Evolutionary conservation across 1,140 invertebrate species (phyloP), one percentile per base, ranked within the genome.

Genomic region (Calliopsis andreniformis): DNA sequence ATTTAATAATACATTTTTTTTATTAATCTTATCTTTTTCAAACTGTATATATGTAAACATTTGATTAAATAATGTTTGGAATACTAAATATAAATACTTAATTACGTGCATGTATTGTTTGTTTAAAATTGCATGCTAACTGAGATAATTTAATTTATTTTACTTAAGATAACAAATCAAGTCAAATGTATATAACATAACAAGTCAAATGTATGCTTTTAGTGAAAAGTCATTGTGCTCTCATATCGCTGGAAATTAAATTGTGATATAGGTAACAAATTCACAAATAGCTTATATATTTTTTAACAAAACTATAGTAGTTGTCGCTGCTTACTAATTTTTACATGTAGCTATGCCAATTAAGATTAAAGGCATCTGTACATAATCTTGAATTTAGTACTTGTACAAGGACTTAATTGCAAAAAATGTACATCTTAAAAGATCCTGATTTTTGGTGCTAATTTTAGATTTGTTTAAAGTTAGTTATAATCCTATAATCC

Each of bases 101-200:
- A 49, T 67, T 43, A 56, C 20, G 16, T 61, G 55, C 63, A 59
- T 62, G 45, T 18, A 23, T 47, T 58, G 18, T 43, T 47, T 62
- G 39, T 45, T 59, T 78, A 12, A 49, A 59, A 45, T 43, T 79
- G 68, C 68, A 79, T 79, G 61, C 1, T 25, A 25, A n/a, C 8
- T 79, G 39, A 49, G n/a, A 23, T 64, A 56, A 25, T 43, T 79
- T 30, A 58, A 43, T 28, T 23, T 43, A 66, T 25, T 30, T 58
- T 47, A 23, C 25, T 76, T 53, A 49, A 49, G 39, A n/a, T 62
- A 71, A 62, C 55, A 62, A 25, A 55, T 28, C 6, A 8, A 59
- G 14, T 20, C 18, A 39, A 10, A 59, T 39, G n/a, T n/a, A n/a
- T n/a, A n/a, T n/a, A n/a, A n/a, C n/a, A n/a, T n/a, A n/a, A n/a